These are phyloP conservation scores for Lordiphosa mommai DNA, from an alignment of 1,140 invertebrate species.

Conservation along the genomic window DNA sequence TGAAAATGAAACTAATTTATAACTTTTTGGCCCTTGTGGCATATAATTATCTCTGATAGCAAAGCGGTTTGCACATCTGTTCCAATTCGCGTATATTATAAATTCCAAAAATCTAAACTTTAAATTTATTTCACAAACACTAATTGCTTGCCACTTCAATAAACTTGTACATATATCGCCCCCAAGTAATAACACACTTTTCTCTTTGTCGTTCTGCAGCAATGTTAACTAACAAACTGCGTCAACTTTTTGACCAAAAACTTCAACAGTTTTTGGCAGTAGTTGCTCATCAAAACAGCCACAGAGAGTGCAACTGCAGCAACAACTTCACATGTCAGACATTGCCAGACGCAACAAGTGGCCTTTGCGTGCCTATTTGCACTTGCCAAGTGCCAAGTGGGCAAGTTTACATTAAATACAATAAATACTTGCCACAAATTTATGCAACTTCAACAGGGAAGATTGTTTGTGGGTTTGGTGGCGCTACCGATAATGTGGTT, in stretches of 20 bases:
- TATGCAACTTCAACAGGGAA: slow-evolving; percentile 57
- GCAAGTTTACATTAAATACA: slow-evolving; percentile 74
- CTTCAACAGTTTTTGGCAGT: slow-evolving; percentile 47
- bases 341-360: slow-evolving; percentile 55
- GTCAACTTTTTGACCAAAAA: slow-evolving; percentile 60
- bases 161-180: slow-evolving; percentile 37
- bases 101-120: too few species aligned
- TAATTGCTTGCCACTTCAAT: slow-evolving; percentile 51
- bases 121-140: slow-evolving; percentile 39
- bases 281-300: slow-evolving; percentile 45
- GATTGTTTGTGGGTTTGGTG: background rate
- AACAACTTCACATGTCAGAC: slow-evolving; percentile 33
- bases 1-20: too few species aligned
- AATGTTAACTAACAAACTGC: slow-evolving; percentile 47
- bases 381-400: slow-evolving; percentile 65
- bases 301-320: slow-evolving; percentile 12
- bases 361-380: slow-evolving; percentile 69
- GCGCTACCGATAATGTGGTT: slow-evolving; percentile 3
- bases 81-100: too few species aligned
- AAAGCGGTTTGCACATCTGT: too few species aligned
- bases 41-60: too few species aligned
- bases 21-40: too few species aligned
- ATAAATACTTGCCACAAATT: slow-evolving; percentile 68
- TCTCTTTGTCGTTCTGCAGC: background rate
- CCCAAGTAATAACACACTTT: slow-evolving; percentile 6